Conservation (phyloP, 2,113 vertebrate genomes). For the Oreochromis aureus region DNA sequence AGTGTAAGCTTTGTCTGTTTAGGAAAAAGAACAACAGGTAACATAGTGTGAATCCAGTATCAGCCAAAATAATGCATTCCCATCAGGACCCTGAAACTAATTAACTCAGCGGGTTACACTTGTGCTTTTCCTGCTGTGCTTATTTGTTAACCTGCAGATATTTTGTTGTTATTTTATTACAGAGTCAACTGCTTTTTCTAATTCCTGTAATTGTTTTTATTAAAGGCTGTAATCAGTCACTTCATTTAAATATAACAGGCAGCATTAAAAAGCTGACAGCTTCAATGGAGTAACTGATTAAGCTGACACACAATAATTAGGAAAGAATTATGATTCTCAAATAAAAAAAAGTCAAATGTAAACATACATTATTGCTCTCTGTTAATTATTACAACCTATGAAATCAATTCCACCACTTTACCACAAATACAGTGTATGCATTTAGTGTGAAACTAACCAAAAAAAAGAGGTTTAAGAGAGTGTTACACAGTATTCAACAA, state of each 20-base stretch:
- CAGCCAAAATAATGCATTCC: background rate
- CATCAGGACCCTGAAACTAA: background rate
- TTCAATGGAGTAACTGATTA: background rate
- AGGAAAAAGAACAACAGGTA: background rate
- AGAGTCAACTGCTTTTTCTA: background rate
- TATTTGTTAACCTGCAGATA: background rate
- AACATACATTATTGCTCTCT: background rate
- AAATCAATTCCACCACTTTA: background rate
- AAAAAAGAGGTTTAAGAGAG: background rate
- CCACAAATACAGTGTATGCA: background rate
- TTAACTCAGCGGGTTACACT: background rate
- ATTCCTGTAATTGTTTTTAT: background rate
- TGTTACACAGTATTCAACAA: slow-evolving; percentile 24
- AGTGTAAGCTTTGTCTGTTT: background rate
- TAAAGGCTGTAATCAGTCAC: background rate
- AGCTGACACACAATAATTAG: background rate
- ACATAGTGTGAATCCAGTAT: background rate
- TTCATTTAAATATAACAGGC: background rate
- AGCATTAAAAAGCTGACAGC: background rate
- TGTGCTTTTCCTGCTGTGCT: background rate
- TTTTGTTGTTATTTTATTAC: background rate
- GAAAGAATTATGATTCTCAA: background rate
- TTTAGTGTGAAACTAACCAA: background rate
- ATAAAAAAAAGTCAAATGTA: background rate
- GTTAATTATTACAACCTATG: background rate